Evolutionary conservation across 2,797 vertebrate species (phyloP).

Genomic region (Lemur catta): DNA sequence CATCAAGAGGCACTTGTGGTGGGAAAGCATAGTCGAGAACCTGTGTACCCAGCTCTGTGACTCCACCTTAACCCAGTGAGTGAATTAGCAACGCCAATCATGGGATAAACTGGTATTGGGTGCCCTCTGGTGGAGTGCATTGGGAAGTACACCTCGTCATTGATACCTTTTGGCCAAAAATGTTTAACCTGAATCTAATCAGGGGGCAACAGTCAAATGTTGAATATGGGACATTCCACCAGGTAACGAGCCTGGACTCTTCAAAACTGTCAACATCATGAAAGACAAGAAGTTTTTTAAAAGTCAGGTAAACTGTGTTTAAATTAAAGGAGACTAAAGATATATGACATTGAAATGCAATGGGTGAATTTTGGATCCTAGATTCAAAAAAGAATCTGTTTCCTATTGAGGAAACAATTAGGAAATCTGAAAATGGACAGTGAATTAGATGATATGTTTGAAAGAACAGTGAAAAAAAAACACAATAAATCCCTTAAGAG

Average conservation of each 20-base stretch:
- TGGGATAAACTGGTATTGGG: not conserved
- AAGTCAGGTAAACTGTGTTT: not conserved
- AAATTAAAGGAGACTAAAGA: slow-evolving; percentile 7
- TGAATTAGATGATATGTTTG: not conserved
- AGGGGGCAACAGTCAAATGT: not conserved
- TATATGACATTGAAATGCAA: not conserved
- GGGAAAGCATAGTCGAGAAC: not conserved
- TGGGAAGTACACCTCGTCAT: not conserved
- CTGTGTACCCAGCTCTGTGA: not conserved
- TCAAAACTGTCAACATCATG: not conserved
- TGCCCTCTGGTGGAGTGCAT: not conserved
- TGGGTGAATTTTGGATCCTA: not conserved
- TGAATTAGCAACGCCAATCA: not conserved
- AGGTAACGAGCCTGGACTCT: not conserved
- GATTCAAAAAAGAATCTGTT: slow-evolving; percentile 23
- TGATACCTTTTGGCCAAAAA: not conserved
- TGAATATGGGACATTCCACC: not conserved
- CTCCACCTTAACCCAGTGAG: not conserved
- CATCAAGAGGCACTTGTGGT: not conserved
- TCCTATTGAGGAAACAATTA: not conserved
- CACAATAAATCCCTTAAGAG: not conserved
- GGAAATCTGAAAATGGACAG: not conserved
- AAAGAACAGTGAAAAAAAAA: not conserved
- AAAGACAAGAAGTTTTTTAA: not conserved
- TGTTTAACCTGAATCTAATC: not conserved